Conservation (phyloP, 2,888 invertebrate species). For the Plebejus argus region DNA sequence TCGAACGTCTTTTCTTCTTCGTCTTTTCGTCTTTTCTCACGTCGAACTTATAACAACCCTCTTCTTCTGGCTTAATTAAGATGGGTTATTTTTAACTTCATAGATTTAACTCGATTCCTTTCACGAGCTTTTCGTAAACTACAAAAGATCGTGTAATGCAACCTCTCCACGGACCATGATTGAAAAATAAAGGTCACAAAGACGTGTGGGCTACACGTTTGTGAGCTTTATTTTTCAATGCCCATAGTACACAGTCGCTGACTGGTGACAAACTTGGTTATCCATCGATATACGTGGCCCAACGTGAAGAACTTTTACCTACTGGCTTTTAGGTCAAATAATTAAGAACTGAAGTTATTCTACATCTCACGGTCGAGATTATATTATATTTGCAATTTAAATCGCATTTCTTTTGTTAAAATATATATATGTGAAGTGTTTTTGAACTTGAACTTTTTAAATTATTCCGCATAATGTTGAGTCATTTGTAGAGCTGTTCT, state of each 20-base stretch:
- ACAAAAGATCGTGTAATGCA: not conserved
- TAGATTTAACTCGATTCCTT: not conserved
- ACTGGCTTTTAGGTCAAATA: not conserved
- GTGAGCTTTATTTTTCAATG: too few species aligned
- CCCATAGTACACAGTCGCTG: too few species aligned
- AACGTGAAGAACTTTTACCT: too few species aligned
- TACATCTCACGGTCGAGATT: not conserved
- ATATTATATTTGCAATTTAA: conserved; percentile 13
- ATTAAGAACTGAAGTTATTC: not conserved
- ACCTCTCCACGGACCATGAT: too few species aligned
- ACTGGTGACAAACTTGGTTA: too few species aligned
- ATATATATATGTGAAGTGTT: not conserved
- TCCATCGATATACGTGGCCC: too few species aligned
- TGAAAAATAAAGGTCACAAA: too few species aligned
- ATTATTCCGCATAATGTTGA: too few species aligned
- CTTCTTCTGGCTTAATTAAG: not conserved
- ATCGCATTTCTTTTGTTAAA: not conserved
- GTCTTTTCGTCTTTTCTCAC: too few species aligned
- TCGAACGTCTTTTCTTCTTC: too few species aligned
- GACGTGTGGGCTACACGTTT: too few species aligned
- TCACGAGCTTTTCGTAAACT: not conserved
- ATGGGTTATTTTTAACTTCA: not conserved
- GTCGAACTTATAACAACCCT: not conserved
- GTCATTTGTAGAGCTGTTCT: too few species aligned
- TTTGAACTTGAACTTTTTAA: conserved; percentile 5